Evolutionary conservation across 2,113 vertebrate genomes (phyloP).

Genomic region (Ranitomeya imitator): DNA sequence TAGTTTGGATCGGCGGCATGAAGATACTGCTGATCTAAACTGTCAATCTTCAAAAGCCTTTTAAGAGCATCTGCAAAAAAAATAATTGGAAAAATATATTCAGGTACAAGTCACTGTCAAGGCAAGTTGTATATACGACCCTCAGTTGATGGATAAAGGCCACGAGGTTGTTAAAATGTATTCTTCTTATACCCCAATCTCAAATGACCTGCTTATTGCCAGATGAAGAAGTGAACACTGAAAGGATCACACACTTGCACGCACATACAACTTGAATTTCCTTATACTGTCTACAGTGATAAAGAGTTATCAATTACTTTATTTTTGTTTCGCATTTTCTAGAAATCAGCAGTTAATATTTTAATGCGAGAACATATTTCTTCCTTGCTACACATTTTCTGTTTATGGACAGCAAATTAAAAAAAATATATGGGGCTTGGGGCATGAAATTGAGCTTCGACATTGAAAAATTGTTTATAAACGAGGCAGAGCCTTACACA

Average conservation of each 20-base stretch:
- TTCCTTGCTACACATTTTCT: not conserved
- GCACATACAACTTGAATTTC: too few species aligned
- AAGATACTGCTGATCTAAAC: too few species aligned
- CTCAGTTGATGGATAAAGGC: too few species aligned
- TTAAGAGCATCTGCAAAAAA: too few species aligned
- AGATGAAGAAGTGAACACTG: not conserved
- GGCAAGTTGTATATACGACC: not conserved
- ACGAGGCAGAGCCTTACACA: constrained; percentile 53
- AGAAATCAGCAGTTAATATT: not conserved
- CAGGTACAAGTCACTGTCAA: not conserved
- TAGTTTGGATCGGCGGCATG: too few species aligned
- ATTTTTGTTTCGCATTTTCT: not conserved
- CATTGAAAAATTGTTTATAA: constrained; percentile 55
- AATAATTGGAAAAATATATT: not conserved
- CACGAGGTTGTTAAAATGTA: too few species aligned
- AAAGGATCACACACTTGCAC: not conserved
- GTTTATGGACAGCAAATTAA: constrained; percentile 35
- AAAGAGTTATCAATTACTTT: not conserved
- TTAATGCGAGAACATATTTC: constrained; percentile 6
- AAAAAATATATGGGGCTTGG: constrained; percentile 32
- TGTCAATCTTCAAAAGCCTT: too few species aligned
- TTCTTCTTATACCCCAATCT: not conserved
- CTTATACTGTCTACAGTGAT: not conserved
- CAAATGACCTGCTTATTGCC: not conserved
- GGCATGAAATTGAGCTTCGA: constrained; percentile 55